Conservation (phyloP, 2,888 invertebrate species). For the Quadriops clusia region DNA sequence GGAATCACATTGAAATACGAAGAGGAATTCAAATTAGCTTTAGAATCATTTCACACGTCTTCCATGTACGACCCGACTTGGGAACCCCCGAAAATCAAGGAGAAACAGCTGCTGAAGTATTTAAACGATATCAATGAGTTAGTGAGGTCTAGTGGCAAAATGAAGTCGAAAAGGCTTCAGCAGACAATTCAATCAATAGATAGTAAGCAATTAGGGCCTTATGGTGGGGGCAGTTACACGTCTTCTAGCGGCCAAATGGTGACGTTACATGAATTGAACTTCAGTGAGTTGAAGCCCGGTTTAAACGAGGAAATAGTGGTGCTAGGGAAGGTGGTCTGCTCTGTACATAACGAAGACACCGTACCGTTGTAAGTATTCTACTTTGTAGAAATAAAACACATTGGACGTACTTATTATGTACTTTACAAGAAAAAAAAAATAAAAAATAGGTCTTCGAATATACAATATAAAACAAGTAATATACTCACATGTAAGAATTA, state of each 20-base stretch:
- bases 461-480: no score
- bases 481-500: no score
- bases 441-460: no score
- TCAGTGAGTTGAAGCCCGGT: slow-evolving; percentile 49
- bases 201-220: slow-evolving; percentile 57
- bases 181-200: slow-evolving; percentile 49
- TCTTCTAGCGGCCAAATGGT: slow-evolving; percentile 39
- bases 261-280: slow-evolving; percentile 37
- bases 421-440: no score
- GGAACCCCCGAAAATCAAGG: slow-evolving; percentile 53
- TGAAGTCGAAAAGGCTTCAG: slow-evolving; percentile 59
- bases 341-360: slow-evolving; percentile 59
- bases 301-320: slow-evolving; percentile 56
- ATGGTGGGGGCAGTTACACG: slow-evolving; percentile 46
- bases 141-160: slow-evolving; percentile 54
- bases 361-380: slow-evolving; percentile 62
- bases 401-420: no score
- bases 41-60: slow-evolving; percentile 57
- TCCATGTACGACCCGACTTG: slow-evolving; percentile 63
- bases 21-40: slow-evolving; percentile 59
- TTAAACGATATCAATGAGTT: slow-evolving; percentile 52
- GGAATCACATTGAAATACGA: slow-evolving; percentile 68
- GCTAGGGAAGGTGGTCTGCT: slow-evolving; percentile 70
- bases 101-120: slow-evolving; percentile 50
- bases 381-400: no score